A percentile compares a stretch with the other conserved stretches of the same genome.
Evolutionary conservation across 1,140 invertebrate species (phyloP).

Genomic region (Latrodectus geometricus): DNA sequence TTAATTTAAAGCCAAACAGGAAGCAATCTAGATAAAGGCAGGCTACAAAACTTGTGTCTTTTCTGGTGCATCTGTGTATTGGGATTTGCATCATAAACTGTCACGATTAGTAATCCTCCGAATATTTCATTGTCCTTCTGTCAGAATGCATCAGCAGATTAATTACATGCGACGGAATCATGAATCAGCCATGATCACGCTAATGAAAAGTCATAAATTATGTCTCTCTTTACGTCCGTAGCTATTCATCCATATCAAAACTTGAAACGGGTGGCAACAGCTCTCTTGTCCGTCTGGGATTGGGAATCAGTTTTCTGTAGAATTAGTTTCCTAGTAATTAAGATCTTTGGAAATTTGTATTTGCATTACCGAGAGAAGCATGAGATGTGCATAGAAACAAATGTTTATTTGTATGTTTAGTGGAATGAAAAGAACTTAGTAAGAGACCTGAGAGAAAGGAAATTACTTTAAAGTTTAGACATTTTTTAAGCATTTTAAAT

Average conservation of each 20-base stretch:
- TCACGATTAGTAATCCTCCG: constrained; percentile 12
- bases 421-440: too few species aligned
- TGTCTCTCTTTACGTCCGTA: constrained; percentile 11
- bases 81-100: constrained; percentile 34
- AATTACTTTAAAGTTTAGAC: too few species aligned
- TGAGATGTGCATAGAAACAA: background rate
- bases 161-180: constrained; percentile 35
- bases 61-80: background rate
- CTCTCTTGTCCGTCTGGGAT: background rate
- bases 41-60: background rate
- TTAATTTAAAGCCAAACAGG: background rate
- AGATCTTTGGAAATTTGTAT: background rate
- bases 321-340: constrained; percentile 33
- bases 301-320: background rate
- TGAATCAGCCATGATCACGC: constrained; percentile 14
- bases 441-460: too few species aligned
- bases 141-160: constrained; percentile 44
- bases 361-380: background rate
- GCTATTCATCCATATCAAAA: constrained; percentile 37
- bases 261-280: constrained; percentile 20
- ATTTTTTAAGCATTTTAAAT: too few species aligned
- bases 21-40: background rate
- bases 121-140: constrained; percentile 42
- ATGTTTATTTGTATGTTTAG: too few species aligned
- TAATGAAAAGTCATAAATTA: constrained; percentile 51